Percentiles rank a stretch among this genome's conserved stretches.
Conservation (phyloP, 2,113 vertebrate species). For the Anhinga anhinga region DNA sequence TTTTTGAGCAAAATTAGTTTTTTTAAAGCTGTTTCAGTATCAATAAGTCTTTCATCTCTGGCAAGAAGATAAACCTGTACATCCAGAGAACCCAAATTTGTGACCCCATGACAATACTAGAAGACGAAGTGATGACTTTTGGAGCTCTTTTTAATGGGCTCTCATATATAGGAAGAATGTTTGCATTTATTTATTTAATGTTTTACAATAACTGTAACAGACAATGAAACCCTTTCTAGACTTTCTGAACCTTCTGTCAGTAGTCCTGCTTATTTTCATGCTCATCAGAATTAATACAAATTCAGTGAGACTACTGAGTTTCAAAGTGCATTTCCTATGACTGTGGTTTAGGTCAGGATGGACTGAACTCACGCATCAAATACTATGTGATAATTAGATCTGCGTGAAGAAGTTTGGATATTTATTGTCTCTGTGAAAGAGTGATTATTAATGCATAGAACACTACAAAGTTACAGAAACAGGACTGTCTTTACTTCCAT, state of each 20-base stretch:
- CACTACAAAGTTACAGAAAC: neutral
- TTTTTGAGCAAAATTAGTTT: neutral
- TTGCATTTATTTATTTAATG: slow-evolving; percentile 31
- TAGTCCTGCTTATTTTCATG: slow-evolving; percentile 36
- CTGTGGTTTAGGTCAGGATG: neutral
- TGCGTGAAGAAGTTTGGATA: neutral
- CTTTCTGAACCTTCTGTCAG: slow-evolving; percentile 41
- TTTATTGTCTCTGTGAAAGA: neutral
- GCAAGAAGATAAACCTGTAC: neutral
- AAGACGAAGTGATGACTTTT: neutral
- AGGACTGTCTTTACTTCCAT: neutral
- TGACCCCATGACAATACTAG: neutral
- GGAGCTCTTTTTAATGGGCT: neutral
- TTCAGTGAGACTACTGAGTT: slow-evolving; percentile 36
- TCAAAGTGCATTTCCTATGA: slow-evolving; percentile 18
- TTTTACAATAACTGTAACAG: slow-evolving; percentile 27
- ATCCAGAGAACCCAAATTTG: neutral
- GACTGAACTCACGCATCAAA: neutral
- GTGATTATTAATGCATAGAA: neutral
- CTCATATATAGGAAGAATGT: neutral
- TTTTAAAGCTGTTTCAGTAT: neutral
- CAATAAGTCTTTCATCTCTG: neutral
- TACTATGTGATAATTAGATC: neutral
- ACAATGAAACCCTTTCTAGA: slow-evolving; percentile 26
- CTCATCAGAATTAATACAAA: slow-evolving; percentile 38